Evolutionary conservation across 2,113 vertebrate species (phyloP), one percentile per base, ranked within the genome.

Genomic region (Sminthopsis crassicaudata): DNA sequence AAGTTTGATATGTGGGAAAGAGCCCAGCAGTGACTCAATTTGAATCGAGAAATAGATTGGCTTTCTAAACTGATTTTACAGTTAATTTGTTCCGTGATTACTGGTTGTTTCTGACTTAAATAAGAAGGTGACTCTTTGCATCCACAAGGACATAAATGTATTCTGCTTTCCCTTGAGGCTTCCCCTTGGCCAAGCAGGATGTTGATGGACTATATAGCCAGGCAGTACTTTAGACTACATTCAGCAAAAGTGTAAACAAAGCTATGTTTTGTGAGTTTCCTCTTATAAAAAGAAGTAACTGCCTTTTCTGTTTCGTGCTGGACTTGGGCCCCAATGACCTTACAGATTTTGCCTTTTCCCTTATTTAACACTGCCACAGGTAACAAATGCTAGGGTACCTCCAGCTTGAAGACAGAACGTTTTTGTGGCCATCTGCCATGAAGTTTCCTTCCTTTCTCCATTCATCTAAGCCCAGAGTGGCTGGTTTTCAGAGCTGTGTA

Each of bases 211-310:
- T 26, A 19, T 42, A 84, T 27, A 95, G 46, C 60, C 53, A 96
- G 67, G 24, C 89, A 95, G 23, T 46, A 94, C 36, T 57, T 92
- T 92, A 96, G 90, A 24, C 46, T 94, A 46, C 36, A 91, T 92
- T 93, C 52, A 94, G 19, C 36, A 93, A 96, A 25, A 46, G 6
- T 50, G 92, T 91, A 96, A 96, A 97, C 90, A 96, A 97, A 97
- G 95, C 42, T 6, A 84, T 91, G 50, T 89, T 97, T 97, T 94
- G 90, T 91, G 93, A 91, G 42, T 91, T 96, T 90, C 90, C 89
- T 93, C 8, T 92, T 91, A 89, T 50, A 96, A 46, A 90, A 93
- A 6, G 94, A 94, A 52, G 57, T 95, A 95, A 95, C 84, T 36
- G 52, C 46, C 27, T 93, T 94, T 95, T 94, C 51, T 95, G 7